phyloP scores from a whole-genome alignment of 1,140 invertebrate genomes.

The Tetranychus urticae region DNA sequence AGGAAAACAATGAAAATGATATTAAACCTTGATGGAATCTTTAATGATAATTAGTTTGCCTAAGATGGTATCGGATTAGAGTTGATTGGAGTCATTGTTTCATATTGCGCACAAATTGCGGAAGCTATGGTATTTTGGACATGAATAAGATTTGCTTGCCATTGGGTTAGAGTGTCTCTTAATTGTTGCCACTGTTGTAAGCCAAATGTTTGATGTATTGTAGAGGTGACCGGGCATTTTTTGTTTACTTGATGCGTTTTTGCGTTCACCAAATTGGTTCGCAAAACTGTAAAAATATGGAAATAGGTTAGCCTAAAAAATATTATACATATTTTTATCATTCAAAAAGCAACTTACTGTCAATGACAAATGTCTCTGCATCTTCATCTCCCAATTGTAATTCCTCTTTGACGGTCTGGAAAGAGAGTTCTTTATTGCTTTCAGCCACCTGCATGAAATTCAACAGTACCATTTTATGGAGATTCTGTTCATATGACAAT shows the following conservation, averaged over 20 bases:
- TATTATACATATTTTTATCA: no score
- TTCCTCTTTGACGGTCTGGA: conserved; percentile 63
- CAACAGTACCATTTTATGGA: conserved; percentile 83
- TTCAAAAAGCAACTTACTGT: conserved; percentile 34
- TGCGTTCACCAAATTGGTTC: conserved; percentile 74
- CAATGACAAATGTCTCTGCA: conserved; percentile 87
- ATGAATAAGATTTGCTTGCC: conserved; percentile 48
- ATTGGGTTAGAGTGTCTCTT: conserved; percentile 51
- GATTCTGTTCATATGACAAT: conserved; percentile 78
- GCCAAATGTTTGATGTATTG: conserved; percentile 84
- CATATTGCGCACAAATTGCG: background rate
- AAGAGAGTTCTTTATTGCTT: conserved; percentile 63
- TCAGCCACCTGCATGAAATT: conserved; percentile 94
- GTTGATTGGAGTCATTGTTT: background rate
- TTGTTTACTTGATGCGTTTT: conserved; percentile 70
- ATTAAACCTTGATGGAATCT: no score
- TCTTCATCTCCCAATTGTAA: conserved; percentile 58
- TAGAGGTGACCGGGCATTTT: conserved; percentile 66
- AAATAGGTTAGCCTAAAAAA: background rate
- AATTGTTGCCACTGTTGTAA: conserved; percentile 73
- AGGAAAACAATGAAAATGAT: no score
- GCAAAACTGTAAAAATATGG: conserved; percentile 42
- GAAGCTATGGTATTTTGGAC: conserved; percentile 37
- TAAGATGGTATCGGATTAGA: no score
- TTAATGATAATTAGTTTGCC: no score